Conservation (phyloP, 2,797 vertebrate species). For the Lacerta viridis region DNA sequence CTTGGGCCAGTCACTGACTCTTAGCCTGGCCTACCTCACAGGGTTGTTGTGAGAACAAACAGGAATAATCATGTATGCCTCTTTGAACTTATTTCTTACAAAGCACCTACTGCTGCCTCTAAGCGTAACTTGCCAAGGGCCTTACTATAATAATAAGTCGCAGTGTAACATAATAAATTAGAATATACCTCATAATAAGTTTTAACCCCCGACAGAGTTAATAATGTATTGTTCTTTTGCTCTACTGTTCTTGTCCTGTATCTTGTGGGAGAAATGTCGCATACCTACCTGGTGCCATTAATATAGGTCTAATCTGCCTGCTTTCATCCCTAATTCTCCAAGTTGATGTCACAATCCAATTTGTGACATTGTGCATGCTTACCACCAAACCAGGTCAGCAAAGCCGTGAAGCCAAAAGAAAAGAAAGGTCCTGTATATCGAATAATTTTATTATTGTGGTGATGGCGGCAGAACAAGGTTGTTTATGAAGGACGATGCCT, state of each 20-base stretch:
- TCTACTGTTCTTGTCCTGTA: neutral
- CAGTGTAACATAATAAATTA: no score
- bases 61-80: no score
- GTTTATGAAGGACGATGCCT: neutral
- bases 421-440: neutral
- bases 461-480: neutral
- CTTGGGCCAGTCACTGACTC: no score
- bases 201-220: slow-evolving; percentile 3
- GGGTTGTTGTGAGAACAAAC: no score
- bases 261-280: no score
- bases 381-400: neutral
- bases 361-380: slow-evolving; percentile 4
- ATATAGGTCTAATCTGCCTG: slow-evolving; percentile 6
- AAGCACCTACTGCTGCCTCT: neutral
- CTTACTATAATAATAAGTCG: neutral
- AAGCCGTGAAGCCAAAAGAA: neutral
- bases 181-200: no score
- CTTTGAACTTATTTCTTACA: slow-evolving; percentile 1
- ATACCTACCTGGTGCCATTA: neutral
- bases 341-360: slow-evolving; percentile 29
- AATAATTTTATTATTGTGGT: no score
- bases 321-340: neutral
- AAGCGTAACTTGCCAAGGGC: neutral
- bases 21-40: no score
- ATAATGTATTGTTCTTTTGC: slow-evolving; percentile 22